Percentiles rank a stretch among this genome's conserved stretches.
Conservation (phyloP, 2,113 vertebrate species). For the Gnathonemus echidnorhynchus region DNA sequence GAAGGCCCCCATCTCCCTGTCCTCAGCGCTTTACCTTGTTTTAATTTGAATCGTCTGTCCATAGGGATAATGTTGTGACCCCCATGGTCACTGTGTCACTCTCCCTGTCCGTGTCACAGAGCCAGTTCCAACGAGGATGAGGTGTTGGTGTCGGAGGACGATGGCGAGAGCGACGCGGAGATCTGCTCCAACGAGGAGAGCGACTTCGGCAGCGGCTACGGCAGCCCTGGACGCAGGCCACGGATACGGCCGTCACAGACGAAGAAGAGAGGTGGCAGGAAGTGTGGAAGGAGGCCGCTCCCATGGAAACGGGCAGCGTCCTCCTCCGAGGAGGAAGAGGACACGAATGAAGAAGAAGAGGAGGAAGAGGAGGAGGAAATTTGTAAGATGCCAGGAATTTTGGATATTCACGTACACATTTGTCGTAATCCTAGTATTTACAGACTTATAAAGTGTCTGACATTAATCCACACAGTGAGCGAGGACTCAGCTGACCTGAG, state of each 20-base stretch:
- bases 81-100: background rate
- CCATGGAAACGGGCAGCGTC: slow-evolving; percentile 63
- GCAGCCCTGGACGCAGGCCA: slow-evolving; percentile 65
- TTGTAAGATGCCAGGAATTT: slow-evolving; percentile 34
- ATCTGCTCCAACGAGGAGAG: slow-evolving; percentile 70
- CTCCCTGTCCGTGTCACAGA: background rate
- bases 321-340: slow-evolving; percentile 66
- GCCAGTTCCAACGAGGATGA: slow-evolving; percentile 82
- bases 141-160: slow-evolving; percentile 77
- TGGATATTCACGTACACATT: background rate
- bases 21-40: background rate
- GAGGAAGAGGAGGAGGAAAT: slow-evolving; percentile 61
- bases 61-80: too few species aligned
- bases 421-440: background rate
- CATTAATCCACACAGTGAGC: slow-evolving; percentile 57
- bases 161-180: slow-evolving; percentile 72
- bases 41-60: background rate
- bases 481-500: slow-evolving; percentile 75
- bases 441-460: background rate
- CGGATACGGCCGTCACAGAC: slow-evolving; percentile 46
- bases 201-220: slow-evolving; percentile 65
- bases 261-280: slow-evolving; percentile 38
- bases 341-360: slow-evolving; percentile 59
- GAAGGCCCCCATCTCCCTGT: background rate
- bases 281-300: slow-evolving; percentile 61